phyloP scores from a whole-genome alignment of 2,888 invertebrate species.

The Cryptosula pallasiana region DNA sequence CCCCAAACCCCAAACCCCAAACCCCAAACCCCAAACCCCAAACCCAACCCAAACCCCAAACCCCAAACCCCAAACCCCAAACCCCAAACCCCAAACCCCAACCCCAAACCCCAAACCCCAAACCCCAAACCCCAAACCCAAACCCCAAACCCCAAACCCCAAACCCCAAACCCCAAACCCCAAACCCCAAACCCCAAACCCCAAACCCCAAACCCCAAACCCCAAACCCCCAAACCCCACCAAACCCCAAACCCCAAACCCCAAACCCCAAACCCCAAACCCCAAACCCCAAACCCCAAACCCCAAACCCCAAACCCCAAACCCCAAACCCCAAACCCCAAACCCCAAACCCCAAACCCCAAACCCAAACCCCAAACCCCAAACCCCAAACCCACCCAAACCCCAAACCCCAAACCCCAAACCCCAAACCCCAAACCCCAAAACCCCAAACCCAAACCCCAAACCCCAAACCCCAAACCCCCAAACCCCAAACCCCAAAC shows the following conservation, averaged over 20 bases:
- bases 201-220: background rate
- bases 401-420: background rate
- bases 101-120: background rate
- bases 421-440: slow-evolving; percentile 2
- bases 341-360: background rate
- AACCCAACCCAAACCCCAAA: background rate
- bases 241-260: slow-evolving; percentile 2
- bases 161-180: background rate
- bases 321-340: background rate
- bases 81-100: slow-evolving; percentile 2
- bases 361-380: background rate
- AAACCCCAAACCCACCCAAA: background rate
- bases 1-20: slow-evolving; percentile 2
- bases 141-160: background rate
- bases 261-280: slow-evolving; percentile 2
- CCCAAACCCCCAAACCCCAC: background rate
- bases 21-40: slow-evolving; percentile 2
- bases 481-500: slow-evolving; percentile 2
- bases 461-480: slow-evolving; percentile 2
- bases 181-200: background rate
- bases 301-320: background rate
- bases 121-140: background rate
- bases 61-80: slow-evolving; percentile 2
- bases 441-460: background rate
- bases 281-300: background rate